These are phyloP conservation scores for Dasyornis broadbenti DNA, from an alignment of 2,113 vertebrate species.

Conservation along the genomic window DNA sequence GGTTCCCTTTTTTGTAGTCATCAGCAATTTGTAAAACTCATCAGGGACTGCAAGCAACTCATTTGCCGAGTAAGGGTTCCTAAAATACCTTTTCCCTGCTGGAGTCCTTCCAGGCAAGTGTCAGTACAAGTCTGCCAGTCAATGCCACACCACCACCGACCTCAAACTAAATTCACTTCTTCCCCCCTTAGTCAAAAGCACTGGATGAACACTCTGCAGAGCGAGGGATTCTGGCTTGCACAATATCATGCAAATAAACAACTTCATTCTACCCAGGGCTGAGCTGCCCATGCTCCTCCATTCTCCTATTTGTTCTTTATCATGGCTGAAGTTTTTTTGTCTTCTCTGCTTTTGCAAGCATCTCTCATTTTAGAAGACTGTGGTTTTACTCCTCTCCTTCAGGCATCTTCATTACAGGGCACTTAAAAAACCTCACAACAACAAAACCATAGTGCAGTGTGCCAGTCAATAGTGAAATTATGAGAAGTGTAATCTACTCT, in stretches of 20 bases:
- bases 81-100: neutral
- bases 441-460: neutral
- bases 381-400: neutral
- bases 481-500: constrained; percentile 43
- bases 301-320: neutral
- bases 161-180: neutral
- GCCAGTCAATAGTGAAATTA: constrained; percentile 11
- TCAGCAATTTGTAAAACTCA: neutral
- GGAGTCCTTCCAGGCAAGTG: neutral
- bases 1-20: neutral
- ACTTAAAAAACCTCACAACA: neutral
- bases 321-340: neutral
- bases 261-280: neutral
- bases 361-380: neutral
- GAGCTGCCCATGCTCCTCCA: neutral
- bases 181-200: neutral
- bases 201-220: neutral
- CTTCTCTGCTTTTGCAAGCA: neutral
- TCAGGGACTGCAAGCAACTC: neutral
- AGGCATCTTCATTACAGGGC: neutral
- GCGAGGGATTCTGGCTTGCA: neutral
- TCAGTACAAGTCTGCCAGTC: neutral
- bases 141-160: neutral
- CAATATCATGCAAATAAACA: neutral
- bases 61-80: neutral